These are phyloP conservation scores for Distichodus sexfasciatus DNA, from an alignment of 2,797 vertebrate genomes.

Conservation along the genomic window DNA sequence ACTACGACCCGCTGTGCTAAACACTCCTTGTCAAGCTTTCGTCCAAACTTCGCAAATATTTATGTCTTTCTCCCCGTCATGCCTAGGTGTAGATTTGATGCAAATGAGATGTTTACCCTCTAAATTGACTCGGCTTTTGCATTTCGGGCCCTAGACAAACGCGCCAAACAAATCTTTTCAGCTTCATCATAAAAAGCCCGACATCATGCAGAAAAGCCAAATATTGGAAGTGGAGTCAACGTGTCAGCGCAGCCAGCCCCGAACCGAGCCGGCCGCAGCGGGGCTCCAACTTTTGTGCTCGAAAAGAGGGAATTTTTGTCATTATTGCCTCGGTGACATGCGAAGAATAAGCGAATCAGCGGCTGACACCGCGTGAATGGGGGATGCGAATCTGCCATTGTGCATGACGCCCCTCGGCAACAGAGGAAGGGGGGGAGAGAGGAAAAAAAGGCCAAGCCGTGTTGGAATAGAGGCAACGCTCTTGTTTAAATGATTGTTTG, in stretches of 20 bases:
- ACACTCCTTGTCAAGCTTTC: constrained; percentile 13
- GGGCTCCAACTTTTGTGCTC: constrained; percentile 29
- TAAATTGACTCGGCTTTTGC: constrained; percentile 1
- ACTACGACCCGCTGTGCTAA: constrained; percentile 22
- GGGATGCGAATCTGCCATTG: constrained; percentile 39
- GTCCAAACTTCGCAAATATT: constrained; percentile 18
- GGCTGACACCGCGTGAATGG: constrained; percentile 48
- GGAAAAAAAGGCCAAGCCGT: constrained; percentile 5
- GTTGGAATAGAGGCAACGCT: constrained; percentile 41
- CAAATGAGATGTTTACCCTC: constrained; percentile 27
- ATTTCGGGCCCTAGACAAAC: constrained; percentile 21
- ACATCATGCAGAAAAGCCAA: constrained; percentile 22
- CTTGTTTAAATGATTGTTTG: constrained; percentile 52
- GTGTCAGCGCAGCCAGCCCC: constrained; percentile 32
- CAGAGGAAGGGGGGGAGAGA: constrained; percentile 11
- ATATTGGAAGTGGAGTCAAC: constrained; percentile 41
- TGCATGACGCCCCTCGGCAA: constrained; percentile 34
- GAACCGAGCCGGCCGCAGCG: constrained; percentile 28
- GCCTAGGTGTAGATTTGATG: constrained; percentile 39
- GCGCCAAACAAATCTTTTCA: constrained; percentile 34
- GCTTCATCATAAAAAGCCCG: constrained; percentile 16
- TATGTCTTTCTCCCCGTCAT: constrained; percentile 13
- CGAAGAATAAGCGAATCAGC: constrained; percentile 49
- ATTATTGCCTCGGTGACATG: constrained; percentile 48
- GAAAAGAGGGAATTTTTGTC: constrained; percentile 46